These are phyloP conservation scores for Magallana ariakensis DNA, from an alignment of 1,140 invertebrate species.

Conservation along the genomic window DNA sequence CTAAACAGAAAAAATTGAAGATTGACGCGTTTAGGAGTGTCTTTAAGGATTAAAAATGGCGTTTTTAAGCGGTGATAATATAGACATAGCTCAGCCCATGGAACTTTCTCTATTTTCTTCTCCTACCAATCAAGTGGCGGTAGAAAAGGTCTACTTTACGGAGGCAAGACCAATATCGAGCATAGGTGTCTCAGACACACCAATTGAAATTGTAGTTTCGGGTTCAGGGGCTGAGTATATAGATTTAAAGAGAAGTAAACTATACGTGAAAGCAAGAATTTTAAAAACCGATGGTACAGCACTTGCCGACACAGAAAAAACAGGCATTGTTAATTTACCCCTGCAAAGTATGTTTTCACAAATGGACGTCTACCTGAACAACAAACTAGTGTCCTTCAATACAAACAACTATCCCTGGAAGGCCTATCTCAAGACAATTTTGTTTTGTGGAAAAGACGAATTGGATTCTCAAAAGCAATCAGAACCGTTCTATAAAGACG, in stretches of 20 bases:
- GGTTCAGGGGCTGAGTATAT: conserved; percentile 50
- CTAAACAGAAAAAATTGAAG: too few relatives aligned
- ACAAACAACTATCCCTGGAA: conserved; percentile 56
- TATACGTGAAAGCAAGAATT: conserved; percentile 54
- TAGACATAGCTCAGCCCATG: too few relatives aligned
- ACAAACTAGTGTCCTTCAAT: conserved; percentile 56
- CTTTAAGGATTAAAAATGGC: too few relatives aligned
- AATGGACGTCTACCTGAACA: conserved; percentile 58
- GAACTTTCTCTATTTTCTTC: too few relatives aligned
- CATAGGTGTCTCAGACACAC: conserved; percentile 20
- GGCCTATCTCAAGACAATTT: conserved; percentile 51
- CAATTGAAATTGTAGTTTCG: conserved; percentile 46
- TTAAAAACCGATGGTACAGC: conserved; percentile 49
- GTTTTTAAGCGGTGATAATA: too few relatives aligned
- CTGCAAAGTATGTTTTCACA: conserved; percentile 55
- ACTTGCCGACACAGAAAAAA: conserved; percentile 45
- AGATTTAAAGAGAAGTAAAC: conserved; percentile 46
- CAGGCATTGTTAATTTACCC: conserved; percentile 51
- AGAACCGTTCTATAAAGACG: conserved; percentile 49
- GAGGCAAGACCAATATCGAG: conserved; percentile 48
- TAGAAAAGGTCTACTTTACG: too few relatives aligned
- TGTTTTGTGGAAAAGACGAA: conserved; percentile 45
- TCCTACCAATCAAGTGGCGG: too few relatives aligned
- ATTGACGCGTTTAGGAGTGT: too few relatives aligned
- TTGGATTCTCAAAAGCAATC: conserved; percentile 46